phyloP scores from a whole-genome alignment of 2,113 vertebrate genomes.

The Xerus inauris region DNA sequence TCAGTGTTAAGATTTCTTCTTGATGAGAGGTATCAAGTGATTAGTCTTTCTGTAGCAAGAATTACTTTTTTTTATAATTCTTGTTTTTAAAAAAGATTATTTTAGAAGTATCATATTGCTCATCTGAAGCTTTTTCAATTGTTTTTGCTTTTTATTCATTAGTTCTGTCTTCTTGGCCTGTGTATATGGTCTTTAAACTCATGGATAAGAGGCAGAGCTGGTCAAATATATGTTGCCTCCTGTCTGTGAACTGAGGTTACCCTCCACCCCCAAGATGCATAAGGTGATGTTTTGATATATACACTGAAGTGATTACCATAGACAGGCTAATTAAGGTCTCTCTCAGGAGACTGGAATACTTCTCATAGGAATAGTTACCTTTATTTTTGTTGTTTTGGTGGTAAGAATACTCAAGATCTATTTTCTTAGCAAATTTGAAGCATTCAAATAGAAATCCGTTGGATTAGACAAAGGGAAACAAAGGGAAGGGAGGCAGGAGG shows the following conservation, averaged over 20 bases:
- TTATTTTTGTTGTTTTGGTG: background rate
- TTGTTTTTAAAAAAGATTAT: background rate
- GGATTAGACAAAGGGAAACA: too few relatives aligned
- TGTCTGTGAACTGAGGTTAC: background rate
- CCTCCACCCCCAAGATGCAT: background rate
- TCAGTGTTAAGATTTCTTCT: background rate
- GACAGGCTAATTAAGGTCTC: background rate
- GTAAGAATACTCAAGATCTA: background rate
- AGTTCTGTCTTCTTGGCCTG: background rate
- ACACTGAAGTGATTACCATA: background rate
- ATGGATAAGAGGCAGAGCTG: background rate
- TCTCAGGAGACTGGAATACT: background rate
- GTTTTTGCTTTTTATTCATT: background rate
- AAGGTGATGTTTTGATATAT: background rate
- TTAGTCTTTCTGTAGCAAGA: background rate
- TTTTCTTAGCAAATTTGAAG: background rate
- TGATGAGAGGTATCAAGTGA: background rate
- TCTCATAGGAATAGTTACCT: background rate
- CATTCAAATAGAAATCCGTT: background rate
- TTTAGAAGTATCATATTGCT: background rate
- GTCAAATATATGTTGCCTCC: background rate
- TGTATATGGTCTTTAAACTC: background rate
- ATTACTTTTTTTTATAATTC: slow-evolving; percentile 4
- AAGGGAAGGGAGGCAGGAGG: too few relatives aligned
- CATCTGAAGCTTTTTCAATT: background rate